Evolutionary conservation across 2,888 invertebrate genomes (phyloP).

Genomic region (Minunthozetes semirufus): DNA sequence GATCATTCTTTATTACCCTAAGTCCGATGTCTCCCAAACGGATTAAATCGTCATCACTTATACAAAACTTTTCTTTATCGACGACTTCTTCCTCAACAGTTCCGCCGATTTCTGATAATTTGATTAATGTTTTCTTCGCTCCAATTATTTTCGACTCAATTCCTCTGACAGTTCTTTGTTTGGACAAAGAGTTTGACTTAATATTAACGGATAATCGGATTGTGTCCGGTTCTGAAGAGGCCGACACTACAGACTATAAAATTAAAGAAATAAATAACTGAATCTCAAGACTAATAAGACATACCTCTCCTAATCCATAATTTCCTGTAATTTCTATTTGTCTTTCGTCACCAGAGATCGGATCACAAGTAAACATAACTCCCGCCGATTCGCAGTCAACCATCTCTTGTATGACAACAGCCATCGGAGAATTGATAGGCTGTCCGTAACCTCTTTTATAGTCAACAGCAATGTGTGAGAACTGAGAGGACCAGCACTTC

Average conservation of each 20-base stretch:
- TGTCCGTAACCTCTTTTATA: slow-evolving; percentile 73
- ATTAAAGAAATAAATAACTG: slow-evolving; percentile 73
- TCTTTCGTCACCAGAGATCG: slow-evolving; percentile 62
- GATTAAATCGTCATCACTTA: slow-evolving; percentile 55
- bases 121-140: slow-evolving; percentile 22
- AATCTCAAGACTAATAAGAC: slow-evolving; percentile 69
- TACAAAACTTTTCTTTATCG: slow-evolving; percentile 48
- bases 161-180: neutral
- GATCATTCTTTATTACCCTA: slow-evolving; percentile 50
- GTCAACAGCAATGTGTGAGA: slow-evolving; percentile 64
- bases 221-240: slow-evolving; percentile 33
- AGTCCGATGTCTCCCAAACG: slow-evolving; percentile 57
- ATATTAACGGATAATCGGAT: slow-evolving; percentile 46
- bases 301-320: slow-evolving; percentile 72
- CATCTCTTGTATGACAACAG: slow-evolving; percentile 72
- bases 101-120: neutral
- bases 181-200: neutral
- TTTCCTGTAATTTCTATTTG: slow-evolving; percentile 67
- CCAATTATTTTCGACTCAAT: slow-evolving; percentile 27
- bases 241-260: slow-evolving; percentile 35
- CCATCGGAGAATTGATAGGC: slow-evolving; percentile 61
- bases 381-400: slow-evolving; percentile 61
- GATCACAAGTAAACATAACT: slow-evolving; percentile 73
- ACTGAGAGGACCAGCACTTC: slow-evolving; percentile 58
- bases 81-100: neutral